Percentiles rank a stretch among this genome's conserved stretches.
phyloP scores from a whole-genome alignment of 1,140 invertebrate genomes.

The Hyposmocoma kahamanoa region DNA sequence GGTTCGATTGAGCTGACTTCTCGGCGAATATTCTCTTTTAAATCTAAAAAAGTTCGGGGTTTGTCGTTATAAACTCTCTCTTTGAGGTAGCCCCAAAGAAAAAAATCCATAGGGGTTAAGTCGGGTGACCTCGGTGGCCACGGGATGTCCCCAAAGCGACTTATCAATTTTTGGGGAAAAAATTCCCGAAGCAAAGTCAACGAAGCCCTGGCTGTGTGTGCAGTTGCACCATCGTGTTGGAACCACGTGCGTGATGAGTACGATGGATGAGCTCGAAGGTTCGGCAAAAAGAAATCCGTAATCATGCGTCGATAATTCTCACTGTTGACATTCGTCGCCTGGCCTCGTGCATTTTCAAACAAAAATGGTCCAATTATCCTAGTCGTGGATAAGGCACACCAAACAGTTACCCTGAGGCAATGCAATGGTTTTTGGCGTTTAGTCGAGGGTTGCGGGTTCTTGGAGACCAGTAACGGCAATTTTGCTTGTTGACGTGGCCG shows the following conservation, averaged over 20 bases:
- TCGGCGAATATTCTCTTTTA: slow-evolving; percentile 15
- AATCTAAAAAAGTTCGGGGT: slow-evolving; percentile 10
- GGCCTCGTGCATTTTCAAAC: not conserved
- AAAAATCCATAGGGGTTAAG: slow-evolving; percentile 40
- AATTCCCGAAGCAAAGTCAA: slow-evolving; percentile 21
- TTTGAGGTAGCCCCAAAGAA: slow-evolving; percentile 34
- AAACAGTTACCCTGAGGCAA: too few species aligned
- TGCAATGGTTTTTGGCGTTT: too few species aligned
- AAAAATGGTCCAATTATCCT: too few species aligned
- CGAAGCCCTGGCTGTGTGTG: slow-evolving; percentile 28
- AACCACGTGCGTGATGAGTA: slow-evolving; percentile 14
- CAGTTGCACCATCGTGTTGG: slow-evolving; percentile 26
- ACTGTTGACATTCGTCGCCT: slow-evolving; percentile 7
- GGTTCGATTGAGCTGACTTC: slow-evolving; percentile 4
- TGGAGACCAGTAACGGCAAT: not conserved
- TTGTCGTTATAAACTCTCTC: slow-evolving; percentile 24
- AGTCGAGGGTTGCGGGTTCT: too few species aligned
- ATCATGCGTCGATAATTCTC: slow-evolving; percentile 5
- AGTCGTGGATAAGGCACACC: too few species aligned
- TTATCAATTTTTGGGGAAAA: slow-evolving; percentile 28
- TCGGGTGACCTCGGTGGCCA: slow-evolving; percentile 36
- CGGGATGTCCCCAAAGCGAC: slow-evolving; percentile 22
- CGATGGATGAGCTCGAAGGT: slow-evolving; percentile 11
- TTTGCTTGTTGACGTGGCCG: too few species aligned
- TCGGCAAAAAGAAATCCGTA: slow-evolving; percentile 12